Base-by-base conservation (phyloP, 2,797 vertebrate genomes). In the Pampus argenteus region DNA sequence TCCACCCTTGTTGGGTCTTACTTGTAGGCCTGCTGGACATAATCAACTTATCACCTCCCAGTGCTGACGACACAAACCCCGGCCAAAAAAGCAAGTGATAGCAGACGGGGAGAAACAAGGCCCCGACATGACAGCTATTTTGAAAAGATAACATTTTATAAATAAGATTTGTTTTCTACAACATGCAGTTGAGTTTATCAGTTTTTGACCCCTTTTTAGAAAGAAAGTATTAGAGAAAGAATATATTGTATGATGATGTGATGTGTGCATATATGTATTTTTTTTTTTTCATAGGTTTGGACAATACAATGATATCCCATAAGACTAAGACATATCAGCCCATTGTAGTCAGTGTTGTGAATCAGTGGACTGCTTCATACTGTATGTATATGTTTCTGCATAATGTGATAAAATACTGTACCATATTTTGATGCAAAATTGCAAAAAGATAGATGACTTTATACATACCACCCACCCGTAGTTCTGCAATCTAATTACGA, bases 41-140 rank as follows among this genome's bases (percentile, higher is more conserved):
- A 45, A 65, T 92, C 86, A 79, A 9, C 29, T 49, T 36, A 65
- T 71, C 81, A 50, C 84, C 86, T 86, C 63, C 47, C 22, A 34
- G 73, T 74, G 77, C 59, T 87, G 90, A 92, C 83, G 83, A 71
- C 67, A 62, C 56, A 26, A 10, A 17, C 28, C n/a, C 25, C 40
- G 69, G 74, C 44, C 71, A 81, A 72, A 82, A 82, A 58, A 73
- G 64, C 56, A 61, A 85, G 89, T 89, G 88, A 89, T 88, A 87
- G 81, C 88, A 91, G 89, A 89, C 49, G 22, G 18, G 45, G 59
- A 62, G 69, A 77, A 70, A 66, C 71, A 60, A 71, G 65, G 44
- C 72, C 60, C 64, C 31, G 67, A 66, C 80, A 49, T 78, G 76
- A 64, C 47, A 86, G 74, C 66, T 79, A 70, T 81, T 80, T 71